Evolutionary conservation across 2,113 vertebrate genomes (phyloP), one percentile per base, ranked within the genome.

Genomic region (Chlorodrepanis virens): DNA sequence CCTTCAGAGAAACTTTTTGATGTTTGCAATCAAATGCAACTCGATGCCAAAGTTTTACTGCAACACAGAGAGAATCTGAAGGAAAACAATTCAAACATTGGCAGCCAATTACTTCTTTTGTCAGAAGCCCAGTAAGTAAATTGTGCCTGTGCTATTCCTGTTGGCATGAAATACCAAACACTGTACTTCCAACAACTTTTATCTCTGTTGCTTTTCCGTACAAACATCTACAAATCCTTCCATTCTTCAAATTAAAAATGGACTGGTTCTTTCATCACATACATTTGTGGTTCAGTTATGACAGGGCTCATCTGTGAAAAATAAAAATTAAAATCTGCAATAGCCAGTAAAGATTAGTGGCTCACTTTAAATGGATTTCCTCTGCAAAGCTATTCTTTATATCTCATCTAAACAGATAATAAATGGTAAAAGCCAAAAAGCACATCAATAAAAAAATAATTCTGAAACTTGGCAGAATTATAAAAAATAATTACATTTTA

Each of bases 341-440:
- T 42, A 93, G 64, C 35, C 40, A 3, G 47, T 86, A 83, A 94
- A 95, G 88, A 96, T 96, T 78, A 96, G 82, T 67, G 68, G 50
- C 63, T 84, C 54, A 27, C 76, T 96, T 90, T 87, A 89, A 96
- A 90, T 74, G 83, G 71, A 90, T 90, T 94, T 96, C 69, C 44
- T 90, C 57, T 64, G 61, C 71, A 94, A 80, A 95, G 82, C 83
- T 80, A 75, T 87, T 94, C 79, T 92, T 90, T 92, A 27, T 56
- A 94, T 78, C 65, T 90, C 71, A 92, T 83, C 93, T 92, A 96
- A 96, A 83, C 65, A 96, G 90, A 96, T 83, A 97, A 93, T 76
- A 91, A 89, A 88, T 63, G 59, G 76, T 52, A 85, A 94, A 93
- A 95, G 90, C 83, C 93, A 92, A 92, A 93, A 93, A 93, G 85